phyloP scores from a whole-genome alignment of 2,888 invertebrate species.

The Cabera pusaria region DNA sequence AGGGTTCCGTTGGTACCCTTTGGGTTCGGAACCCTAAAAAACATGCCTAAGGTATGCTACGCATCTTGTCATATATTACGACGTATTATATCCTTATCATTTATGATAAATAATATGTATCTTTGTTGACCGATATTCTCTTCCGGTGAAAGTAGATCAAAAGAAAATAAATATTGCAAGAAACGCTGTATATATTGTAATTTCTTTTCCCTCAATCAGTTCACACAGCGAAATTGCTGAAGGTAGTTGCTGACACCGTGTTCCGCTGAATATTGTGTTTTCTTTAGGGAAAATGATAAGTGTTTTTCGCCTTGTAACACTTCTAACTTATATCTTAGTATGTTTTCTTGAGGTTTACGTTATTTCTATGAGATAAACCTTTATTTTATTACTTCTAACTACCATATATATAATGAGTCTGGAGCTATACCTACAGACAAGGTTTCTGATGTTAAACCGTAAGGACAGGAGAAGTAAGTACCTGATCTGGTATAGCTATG shows the following conservation, averaged over 20 bases:
- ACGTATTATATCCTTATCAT: conserved; percentile 8
- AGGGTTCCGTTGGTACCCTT: too few relatives aligned
- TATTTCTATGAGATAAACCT: too few relatives aligned
- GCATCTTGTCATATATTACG: conserved; percentile 4
- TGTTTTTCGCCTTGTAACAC: conserved; percentile 3
- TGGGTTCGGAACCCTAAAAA: too few relatives aligned
- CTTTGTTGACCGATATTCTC: conserved; percentile 19
- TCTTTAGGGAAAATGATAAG: conserved; percentile 9
- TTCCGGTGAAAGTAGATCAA: conserved; percentile 16
- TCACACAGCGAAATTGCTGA: conserved; percentile 13
- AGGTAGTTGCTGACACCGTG: conserved; percentile 10
- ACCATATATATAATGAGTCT: too few relatives aligned
- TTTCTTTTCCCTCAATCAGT: conserved; percentile 9
- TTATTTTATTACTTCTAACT: too few relatives aligned
- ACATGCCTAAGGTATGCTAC: too few relatives aligned
- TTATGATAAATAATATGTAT: conserved; percentile 15
- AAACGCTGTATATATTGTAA: not conserved
- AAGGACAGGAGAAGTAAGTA: too few relatives aligned
- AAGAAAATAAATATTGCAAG: conserved; percentile 6
- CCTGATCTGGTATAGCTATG: too few relatives aligned
- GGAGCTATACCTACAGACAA: too few relatives aligned
- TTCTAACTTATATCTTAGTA: too few relatives aligned
- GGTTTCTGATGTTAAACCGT: too few relatives aligned
- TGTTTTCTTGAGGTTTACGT: too few relatives aligned
- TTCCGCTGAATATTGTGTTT: conserved; percentile 7